Conservation (phyloP, 2,113 vertebrate species). For the Irena cyanogastra region DNA sequence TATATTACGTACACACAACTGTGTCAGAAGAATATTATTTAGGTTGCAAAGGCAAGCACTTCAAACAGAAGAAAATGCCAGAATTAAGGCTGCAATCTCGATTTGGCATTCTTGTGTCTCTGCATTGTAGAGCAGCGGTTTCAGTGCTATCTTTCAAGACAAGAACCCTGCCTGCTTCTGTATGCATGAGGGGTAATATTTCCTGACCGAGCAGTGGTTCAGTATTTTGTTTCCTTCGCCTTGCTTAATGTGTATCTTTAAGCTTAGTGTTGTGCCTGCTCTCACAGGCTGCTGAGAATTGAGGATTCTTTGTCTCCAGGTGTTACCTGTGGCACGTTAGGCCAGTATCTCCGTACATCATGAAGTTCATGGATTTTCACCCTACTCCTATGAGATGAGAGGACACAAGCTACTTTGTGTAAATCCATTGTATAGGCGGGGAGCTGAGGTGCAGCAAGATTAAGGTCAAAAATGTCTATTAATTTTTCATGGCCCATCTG, state of each 20-base stretch:
- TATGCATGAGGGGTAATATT: not conserved
- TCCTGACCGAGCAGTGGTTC: not conserved
- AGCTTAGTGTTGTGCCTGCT: not conserved
- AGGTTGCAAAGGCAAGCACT: conserved; percentile 37
- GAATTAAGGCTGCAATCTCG: conserved; percentile 13
- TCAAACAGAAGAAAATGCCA: conserved; percentile 15
- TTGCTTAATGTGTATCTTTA: not conserved
- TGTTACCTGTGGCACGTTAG: not conserved
- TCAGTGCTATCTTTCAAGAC: not conserved
- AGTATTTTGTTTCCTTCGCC: not conserved
- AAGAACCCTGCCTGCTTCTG: not conserved
- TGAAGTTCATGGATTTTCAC: not conserved
- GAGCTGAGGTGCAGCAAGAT: conserved; percentile 15
- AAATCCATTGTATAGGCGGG: not conserved
- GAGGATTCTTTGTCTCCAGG: not conserved
- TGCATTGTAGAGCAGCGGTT: not conserved
- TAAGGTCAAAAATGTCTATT: conserved; percentile 32
- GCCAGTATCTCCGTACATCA: not conserved
- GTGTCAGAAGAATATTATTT: conserved; percentile 22
- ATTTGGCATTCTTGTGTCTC: not conserved
- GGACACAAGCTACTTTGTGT: not conserved
- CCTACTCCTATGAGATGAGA: not conserved
- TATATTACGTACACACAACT: not conserved
- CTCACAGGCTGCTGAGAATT: not conserved
- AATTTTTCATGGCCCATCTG: conserved; percentile 25